Evolutionary conservation across 2,113 vertebrate species (phyloP).

Genomic region (Cryptomyrus ogoouensis): DNA sequence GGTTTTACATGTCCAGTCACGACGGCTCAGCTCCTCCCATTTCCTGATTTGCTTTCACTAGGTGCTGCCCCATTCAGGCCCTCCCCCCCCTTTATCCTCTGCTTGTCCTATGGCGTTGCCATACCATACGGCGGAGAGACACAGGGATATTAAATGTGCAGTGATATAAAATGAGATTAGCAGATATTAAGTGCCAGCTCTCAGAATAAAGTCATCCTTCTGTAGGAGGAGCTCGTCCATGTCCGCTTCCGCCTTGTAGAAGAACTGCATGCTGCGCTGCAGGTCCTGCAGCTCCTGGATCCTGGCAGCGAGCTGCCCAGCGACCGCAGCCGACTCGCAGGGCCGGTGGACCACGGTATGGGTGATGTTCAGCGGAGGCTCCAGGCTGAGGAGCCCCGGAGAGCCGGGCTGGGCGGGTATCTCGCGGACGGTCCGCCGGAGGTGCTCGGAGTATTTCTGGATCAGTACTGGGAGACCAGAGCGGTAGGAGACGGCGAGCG

Average conservation of each 20-base stretch:
- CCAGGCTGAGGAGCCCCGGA: conserved; percentile 45
- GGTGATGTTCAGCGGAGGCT: conserved; percentile 50
- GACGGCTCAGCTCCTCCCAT: background rate
- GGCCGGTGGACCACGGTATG: conserved; percentile 54
- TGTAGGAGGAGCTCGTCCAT: conserved; percentile 47
- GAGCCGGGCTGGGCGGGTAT: conserved; percentile 16
- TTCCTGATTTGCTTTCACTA: background rate
- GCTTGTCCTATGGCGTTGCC: background rate
- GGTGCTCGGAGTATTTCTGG: conserved; percentile 46
- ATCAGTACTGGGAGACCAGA: conserved; percentile 38
- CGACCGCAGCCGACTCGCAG: conserved; percentile 56
- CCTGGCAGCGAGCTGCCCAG: conserved; percentile 40
- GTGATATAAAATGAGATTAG: background rate
- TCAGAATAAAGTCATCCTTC: conserved; percentile 38
- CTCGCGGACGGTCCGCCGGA: conserved; percentile 48
- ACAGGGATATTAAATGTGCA: background rate
- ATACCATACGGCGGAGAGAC: background rate
- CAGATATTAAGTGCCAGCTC: background rate
- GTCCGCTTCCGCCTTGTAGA: conserved; percentile 36
- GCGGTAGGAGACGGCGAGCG: conserved; percentile 54
- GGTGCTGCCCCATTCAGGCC: background rate
- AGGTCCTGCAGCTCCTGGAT: conserved; percentile 52
- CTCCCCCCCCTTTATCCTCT: background rate
- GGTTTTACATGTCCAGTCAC: background rate
- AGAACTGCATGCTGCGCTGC: conserved; percentile 45